Base-by-base conservation (phyloP, 2,113 vertebrate genomes). In the Amia ocellicauda region DNA sequence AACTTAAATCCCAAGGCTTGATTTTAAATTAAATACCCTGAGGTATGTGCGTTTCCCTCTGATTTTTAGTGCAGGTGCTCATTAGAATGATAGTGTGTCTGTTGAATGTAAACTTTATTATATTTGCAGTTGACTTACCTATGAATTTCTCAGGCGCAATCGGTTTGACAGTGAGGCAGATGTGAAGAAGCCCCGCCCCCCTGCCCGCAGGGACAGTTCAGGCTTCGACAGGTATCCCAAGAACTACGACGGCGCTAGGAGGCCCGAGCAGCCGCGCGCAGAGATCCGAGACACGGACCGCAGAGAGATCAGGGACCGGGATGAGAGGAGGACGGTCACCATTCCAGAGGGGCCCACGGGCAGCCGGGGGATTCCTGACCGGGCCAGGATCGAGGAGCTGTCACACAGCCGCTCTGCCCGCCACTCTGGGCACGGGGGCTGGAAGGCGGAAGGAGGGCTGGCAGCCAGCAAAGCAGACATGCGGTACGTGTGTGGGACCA, bases 151-250 rank as follows among this genome's bases (percentile, higher is more conserved):
- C 61, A 98, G 96, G 75, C 89, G 95, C 42, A 95, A 92, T 55
- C 86, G 94, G 27, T 98, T 96, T 75, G 92, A 94, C 7, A 82
- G 83, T 28, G 94, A 93, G 72, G 87, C 91, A 7, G 94, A 98
- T 22, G 87, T 80, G 0, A 99, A 99, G 69, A 99, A 99, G 80
- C 77, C 78, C 63, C 91, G 95, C 0, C 91, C 91, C 1, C 79
- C 89, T 23, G 81, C 89, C 28, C 85, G 92, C 51, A 89, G 94
- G 62, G 93, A 97, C 52, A 83, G 91, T 29, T 78, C 93, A 0
- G 82, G 86, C 11, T 96, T 97, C 69, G 94, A 97, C 68, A 93
- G 49, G 19, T 99, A 93, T 41, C 92, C 93, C 3, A 98, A 98
- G 80, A 90, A 70, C 74, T 99, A 97, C 67, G 91, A 88, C 7